These are phyloP conservation scores for Andrena cerasifolii DNA, from an alignment of 1,140 invertebrate genomes.

Conservation along the genomic window DNA sequence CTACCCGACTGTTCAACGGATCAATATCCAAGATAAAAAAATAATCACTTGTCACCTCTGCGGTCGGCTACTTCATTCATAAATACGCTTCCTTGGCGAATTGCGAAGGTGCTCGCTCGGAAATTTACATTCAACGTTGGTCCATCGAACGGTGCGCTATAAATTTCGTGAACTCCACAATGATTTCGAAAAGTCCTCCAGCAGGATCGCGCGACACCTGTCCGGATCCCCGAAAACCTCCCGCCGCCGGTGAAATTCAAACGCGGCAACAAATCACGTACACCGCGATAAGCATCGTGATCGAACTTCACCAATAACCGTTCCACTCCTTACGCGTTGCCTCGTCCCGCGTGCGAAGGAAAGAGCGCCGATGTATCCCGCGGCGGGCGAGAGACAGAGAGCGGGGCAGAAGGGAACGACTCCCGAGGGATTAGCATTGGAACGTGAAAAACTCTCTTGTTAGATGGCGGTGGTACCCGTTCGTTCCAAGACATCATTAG, in stretches of 20 bases:
- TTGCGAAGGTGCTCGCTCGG: no score
- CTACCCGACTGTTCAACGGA: no score
- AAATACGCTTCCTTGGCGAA: no score
- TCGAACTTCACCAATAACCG: slow-evolving; percentile 34
- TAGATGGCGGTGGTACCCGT: slow-evolving; percentile 75
- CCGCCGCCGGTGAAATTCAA: background rate
- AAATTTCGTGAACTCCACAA: background rate
- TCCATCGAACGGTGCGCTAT: no score
- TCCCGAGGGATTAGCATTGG: slow-evolving; percentile 78
- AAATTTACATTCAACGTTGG: no score
- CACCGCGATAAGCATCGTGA: slow-evolving; percentile 43
- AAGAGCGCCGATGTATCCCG: background rate
- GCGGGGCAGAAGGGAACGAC: slow-evolving; percentile 47
- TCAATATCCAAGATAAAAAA: no score
- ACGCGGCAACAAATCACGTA: slow-evolving; percentile 44
- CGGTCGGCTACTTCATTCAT: no score
- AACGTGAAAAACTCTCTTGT: slow-evolving; percentile 78
- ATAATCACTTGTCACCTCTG: no score
- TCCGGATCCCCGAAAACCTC: background rate
- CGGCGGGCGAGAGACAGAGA: slow-evolving; percentile 14
- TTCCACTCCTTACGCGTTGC: background rate
- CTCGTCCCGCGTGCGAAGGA: slow-evolving; percentile 13
- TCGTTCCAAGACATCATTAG: slow-evolving; percentile 79
- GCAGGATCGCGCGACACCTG: background rate
- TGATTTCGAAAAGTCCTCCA: background rate